Evolutionary conservation across 2,797 vertebrate genomes (phyloP).

Genomic region (Tympanoctomys barrerae): DNA sequence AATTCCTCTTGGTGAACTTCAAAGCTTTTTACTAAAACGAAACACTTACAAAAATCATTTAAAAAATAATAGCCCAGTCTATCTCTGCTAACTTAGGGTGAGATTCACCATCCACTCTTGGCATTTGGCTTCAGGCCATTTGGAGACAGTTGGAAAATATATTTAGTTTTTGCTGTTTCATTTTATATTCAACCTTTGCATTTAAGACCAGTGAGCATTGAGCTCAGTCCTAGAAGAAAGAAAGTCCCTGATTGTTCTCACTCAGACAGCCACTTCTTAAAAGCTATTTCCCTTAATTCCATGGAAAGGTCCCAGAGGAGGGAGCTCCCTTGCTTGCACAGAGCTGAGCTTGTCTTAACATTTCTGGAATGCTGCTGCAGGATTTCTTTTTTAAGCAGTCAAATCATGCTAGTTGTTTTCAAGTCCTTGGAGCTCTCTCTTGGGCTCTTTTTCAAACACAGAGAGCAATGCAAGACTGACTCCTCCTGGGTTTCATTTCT

Average conservation of each 20-base stretch:
- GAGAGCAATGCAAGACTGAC: constrained; percentile 19
- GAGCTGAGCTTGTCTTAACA: constrained; percentile 66
- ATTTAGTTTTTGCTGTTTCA: constrained; percentile 52
- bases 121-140: constrained; percentile 53
- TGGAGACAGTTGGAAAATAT: constrained; percentile 64
- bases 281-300: constrained; percentile 62
- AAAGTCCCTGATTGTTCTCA: constrained; percentile 70
- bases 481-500: not conserved
- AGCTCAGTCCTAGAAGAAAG: constrained; percentile 49
- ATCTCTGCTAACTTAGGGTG: not conserved
- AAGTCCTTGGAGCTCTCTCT: constrained; percentile 58
- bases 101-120: not conserved
- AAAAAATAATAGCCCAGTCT: not conserved
- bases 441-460: constrained; percentile 65
- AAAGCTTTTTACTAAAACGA: constrained; percentile 44
- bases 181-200: constrained; percentile 66
- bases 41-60: not conserved
- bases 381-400: constrained; percentile 52
- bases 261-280: constrained; percentile 71
- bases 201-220: constrained; percentile 36
- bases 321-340: constrained; percentile 35
- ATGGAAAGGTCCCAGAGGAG: constrained; percentile 49
- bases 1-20: constrained; percentile 17
- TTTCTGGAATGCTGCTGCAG: constrained; percentile 62
- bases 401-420: not conserved